Conservation (phyloP, 2,797 vertebrate genomes). For the Gobio occitaniae region DNA sequence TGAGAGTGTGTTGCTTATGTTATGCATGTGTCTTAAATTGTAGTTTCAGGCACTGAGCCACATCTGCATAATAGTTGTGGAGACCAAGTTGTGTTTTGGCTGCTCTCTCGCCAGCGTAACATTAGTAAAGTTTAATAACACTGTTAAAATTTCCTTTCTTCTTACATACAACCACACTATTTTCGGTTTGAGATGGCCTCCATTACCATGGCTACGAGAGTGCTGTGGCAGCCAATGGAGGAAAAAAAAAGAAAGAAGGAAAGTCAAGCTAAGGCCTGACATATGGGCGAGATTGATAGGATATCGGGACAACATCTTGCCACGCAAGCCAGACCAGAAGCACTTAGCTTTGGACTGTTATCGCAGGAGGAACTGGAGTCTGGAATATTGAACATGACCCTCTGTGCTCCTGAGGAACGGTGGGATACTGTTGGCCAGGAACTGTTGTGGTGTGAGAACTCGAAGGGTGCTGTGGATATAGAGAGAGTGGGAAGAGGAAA, state of each 20-base stretch:
- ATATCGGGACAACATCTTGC: conserved; percentile 46
- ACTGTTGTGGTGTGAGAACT: conserved; percentile 44
- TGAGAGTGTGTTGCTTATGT: conserved; percentile 29
- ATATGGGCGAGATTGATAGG: conserved; percentile 50
- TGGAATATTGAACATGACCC: conserved; percentile 57
- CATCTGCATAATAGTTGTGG: conserved; percentile 37
- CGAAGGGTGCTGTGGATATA: conserved; percentile 48
- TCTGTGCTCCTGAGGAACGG: conserved; percentile 47
- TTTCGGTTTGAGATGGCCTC: conserved; percentile 38
- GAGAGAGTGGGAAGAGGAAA: conserved; percentile 50
- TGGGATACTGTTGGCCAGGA: conserved; percentile 57
- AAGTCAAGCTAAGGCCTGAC: conserved; percentile 28
- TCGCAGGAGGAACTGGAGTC: conserved; percentile 45
- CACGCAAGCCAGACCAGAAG: conserved; percentile 40
- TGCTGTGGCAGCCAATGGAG: conserved; percentile 1
- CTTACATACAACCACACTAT: conserved; percentile 45
- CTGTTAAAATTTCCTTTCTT: conserved; percentile 48
- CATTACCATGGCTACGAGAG: conserved; percentile 21
- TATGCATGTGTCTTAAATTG: conserved; percentile 31
- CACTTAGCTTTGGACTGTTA: conserved; percentile 46
- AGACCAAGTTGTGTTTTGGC: conserved; percentile 36
- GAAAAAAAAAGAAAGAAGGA: conserved; percentile 2
- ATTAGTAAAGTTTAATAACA: conserved; percentile 57
- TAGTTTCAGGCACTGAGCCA: conserved; percentile 47
- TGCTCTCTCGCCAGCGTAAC: conserved; percentile 30